Evolutionary conservation across 2,797 vertebrate genomes (phyloP).

Genomic region (Gallirallus australis): DNA sequence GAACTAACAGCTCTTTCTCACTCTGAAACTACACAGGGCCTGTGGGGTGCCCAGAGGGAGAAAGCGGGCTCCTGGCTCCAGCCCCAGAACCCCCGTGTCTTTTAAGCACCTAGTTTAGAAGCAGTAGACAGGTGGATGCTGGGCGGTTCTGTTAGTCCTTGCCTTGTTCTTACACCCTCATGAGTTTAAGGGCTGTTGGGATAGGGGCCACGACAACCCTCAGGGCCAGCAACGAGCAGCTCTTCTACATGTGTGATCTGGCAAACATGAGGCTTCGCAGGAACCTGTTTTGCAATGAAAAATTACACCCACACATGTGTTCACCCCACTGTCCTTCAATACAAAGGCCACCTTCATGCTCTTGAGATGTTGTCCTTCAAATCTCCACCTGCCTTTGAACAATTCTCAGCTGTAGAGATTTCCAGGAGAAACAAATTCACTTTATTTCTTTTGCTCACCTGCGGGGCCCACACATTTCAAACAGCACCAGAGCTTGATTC

Average conservation of each 20-base stretch:
- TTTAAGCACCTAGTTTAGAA: neutral
- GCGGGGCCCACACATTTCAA: accelerated
- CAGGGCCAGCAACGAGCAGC: neutral
- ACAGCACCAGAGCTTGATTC: neutral
- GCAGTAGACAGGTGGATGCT: accelerated
- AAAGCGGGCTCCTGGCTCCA: neutral
- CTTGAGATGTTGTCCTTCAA: neutral
- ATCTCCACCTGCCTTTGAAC: neutral
- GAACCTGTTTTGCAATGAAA: neutral
- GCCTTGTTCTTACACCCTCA: neutral
- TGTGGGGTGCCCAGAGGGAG: neutral
- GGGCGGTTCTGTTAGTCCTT: neutral
- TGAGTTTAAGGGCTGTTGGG: too few species aligned
- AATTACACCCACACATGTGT: neutral
- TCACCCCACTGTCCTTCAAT: neutral
- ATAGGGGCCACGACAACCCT: neutral
- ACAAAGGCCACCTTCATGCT: neutral
- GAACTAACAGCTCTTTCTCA: neutral
- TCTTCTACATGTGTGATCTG: neutral
- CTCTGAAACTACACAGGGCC: accelerated
- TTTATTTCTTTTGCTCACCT: neutral
- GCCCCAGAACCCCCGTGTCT: too few species aligned
- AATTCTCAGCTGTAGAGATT: neutral
- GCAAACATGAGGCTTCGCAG: accelerated
- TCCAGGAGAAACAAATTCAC: neutral